Conservation (phyloP, 1,140 invertebrate genomes). For the Saccostrea echinata region DNA sequence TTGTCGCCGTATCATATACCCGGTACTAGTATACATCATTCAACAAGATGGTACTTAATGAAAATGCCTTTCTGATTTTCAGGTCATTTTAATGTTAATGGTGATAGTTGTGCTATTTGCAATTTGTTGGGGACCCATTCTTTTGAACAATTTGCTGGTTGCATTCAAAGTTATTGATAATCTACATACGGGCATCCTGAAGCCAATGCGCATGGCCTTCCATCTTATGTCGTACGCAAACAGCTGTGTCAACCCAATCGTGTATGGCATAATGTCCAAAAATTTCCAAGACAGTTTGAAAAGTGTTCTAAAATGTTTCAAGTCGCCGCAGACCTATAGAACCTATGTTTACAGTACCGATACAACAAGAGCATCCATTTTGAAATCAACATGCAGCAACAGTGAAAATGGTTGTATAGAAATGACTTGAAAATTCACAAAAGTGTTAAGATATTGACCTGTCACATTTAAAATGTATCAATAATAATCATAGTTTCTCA, state of each 20-base stretch:
- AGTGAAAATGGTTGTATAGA: constrained; percentile 49
- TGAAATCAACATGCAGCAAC: constrained; percentile 52
- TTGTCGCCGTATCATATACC: too few species aligned
- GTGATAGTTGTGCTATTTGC: constrained; percentile 81
- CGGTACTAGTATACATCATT: too few species aligned
- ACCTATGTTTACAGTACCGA: constrained; percentile 36
- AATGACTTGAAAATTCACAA: background rate
- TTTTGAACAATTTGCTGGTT: constrained; percentile 77
- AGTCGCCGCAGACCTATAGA: constrained; percentile 37
- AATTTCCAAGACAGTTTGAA: constrained; percentile 73
- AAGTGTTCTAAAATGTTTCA: constrained; percentile 47
- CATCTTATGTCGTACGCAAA: constrained; percentile 82
- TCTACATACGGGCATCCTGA: constrained; percentile 81
- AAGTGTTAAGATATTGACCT: background rate
- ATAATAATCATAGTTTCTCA: too few species aligned
- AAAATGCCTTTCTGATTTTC: constrained; percentile 24
- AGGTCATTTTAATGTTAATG: constrained; percentile 82
- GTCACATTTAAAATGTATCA: too few species aligned
- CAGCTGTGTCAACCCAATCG: constrained; percentile 89
- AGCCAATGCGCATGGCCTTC: constrained; percentile 85
- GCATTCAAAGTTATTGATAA: constrained; percentile 83
- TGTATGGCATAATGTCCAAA: constrained; percentile 91
- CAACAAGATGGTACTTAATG: background rate
- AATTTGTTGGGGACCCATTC: constrained; percentile 81
- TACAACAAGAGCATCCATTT: constrained; percentile 52